phyloP scores from a whole-genome alignment of 1,140 invertebrate genomes.

The Drosophila seguyi region DNA sequence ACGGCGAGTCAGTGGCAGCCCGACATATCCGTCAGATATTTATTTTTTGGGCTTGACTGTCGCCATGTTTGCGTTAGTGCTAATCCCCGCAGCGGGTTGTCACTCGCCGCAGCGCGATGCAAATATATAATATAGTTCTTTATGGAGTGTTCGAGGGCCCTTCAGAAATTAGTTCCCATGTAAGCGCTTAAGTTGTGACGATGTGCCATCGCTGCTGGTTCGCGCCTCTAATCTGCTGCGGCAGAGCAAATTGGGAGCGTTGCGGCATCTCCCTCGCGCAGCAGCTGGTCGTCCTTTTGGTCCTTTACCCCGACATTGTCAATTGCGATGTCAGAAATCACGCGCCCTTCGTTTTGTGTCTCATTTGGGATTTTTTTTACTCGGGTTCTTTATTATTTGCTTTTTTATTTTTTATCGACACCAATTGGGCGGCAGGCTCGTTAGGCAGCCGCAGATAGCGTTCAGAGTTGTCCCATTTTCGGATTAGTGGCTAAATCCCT shows the following conservation, averaged over 20 bases:
- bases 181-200: slow-evolving; percentile 76
- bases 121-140: slow-evolving; percentile 57
- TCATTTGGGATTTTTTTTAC: slow-evolving; percentile 41
- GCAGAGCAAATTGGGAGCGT: slow-evolving; percentile 63
- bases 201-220: slow-evolving; percentile 26
- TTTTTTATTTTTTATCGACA: slow-evolving; percentile 36
- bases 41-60: slow-evolving; percentile 56
- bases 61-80: slow-evolving; percentile 74
- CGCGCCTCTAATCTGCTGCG: slow-evolving; percentile 58
- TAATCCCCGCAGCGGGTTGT: slow-evolving; percentile 80
- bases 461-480: slow-evolving; percentile 60
- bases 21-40: slow-evolving; percentile 60
- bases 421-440: slow-evolving; percentile 49
- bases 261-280: slow-evolving; percentile 29
- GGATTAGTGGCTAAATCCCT: slow-evolving; percentile 73
- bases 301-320: slow-evolving; percentile 43
- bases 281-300: slow-evolving; percentile 64
- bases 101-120: slow-evolving; percentile 75
- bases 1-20: slow-evolving; percentile 67
- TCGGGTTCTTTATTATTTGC: neutral
- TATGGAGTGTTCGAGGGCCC: slow-evolving; percentile 77
- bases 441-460: slow-evolving; percentile 59
- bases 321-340: slow-evolving; percentile 81
- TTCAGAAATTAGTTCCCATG: slow-evolving; percentile 83
- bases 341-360: slow-evolving; percentile 43